Percentiles rank a stretch among this genome's conserved stretches.
Conservation (phyloP, 2,888 invertebrate species). For the Limnephilus rhombicus region DNA sequence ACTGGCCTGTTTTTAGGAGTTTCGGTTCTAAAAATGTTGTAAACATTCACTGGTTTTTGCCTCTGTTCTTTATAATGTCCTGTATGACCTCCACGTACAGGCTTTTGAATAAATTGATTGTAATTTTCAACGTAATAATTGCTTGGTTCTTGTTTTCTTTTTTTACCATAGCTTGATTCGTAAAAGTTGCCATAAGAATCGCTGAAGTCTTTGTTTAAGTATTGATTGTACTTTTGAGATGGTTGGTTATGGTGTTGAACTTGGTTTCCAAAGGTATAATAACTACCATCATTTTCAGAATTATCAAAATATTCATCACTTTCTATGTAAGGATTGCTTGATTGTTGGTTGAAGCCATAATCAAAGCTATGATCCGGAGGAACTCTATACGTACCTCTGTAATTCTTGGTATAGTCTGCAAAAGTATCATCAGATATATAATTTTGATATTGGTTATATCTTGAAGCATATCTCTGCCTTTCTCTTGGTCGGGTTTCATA, state of each 20-base stretch:
- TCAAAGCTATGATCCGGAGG: constrained; percentile 32
- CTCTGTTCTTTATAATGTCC: background rate
- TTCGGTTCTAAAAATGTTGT: constrained; percentile 56
- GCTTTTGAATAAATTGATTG: constrained; percentile 57
- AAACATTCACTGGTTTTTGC: constrained; percentile 54
- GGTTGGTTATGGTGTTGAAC: constrained; percentile 18
- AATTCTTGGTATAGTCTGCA: constrained; percentile 48
- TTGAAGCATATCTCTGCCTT: constrained; percentile 57
- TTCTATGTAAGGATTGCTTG: constrained; percentile 20
- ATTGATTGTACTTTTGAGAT: constrained; percentile 26
- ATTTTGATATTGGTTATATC: constrained; percentile 46
- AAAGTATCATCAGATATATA: constrained; percentile 53
- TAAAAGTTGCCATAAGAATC: constrained; percentile 48
- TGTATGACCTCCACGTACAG: constrained; percentile 11
- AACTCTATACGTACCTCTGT: constrained; percentile 11
- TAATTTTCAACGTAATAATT: constrained; percentile 61
- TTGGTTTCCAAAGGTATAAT: background rate
- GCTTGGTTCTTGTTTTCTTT: constrained; percentile 49
- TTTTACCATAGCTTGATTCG: background rate
- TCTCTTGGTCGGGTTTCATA: constrained; percentile 16
- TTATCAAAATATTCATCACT: constrained; percentile 42
- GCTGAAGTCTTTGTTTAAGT: constrained; percentile 38
- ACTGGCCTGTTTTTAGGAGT: constrained; percentile 5
- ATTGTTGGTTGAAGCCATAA: constrained; percentile 40
- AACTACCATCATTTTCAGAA: background rate